A percentile compares a stretch with the other conserved stretches of the same genome.
These are phyloP conservation scores for Scopus umbretta DNA, from an alignment of 2,113 vertebrate genomes.

Conservation along the genomic window DNA sequence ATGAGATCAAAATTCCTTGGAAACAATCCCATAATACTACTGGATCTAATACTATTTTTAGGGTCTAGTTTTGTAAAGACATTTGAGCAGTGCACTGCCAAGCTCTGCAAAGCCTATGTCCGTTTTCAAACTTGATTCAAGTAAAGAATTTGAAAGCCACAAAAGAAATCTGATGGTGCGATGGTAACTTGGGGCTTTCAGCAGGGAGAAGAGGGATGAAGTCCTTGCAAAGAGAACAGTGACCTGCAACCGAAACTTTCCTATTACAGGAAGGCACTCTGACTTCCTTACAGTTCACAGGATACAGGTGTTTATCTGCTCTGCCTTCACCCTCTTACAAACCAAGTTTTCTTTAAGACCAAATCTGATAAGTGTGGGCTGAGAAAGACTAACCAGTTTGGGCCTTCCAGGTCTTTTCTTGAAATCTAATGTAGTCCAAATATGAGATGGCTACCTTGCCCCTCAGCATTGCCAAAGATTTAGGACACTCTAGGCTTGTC, in stretches of 20 bases:
- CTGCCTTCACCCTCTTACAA: neutral
- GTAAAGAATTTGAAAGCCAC: neutral
- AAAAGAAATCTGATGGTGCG: neutral
- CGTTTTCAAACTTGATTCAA: neutral
- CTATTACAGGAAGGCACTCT: neutral
- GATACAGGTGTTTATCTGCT: constrained; percentile 12
- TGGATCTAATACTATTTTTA: neutral
- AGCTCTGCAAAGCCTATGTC: neutral
- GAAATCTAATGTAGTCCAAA: neutral
- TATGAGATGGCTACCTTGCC: neutral
- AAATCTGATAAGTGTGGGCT: neutral
- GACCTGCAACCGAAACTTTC: neutral
- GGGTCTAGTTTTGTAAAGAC: neutral
- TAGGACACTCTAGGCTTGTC: neutral
- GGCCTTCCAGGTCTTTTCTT: neutral
- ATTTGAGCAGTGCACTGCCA: neutral
- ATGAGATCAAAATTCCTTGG: neutral
- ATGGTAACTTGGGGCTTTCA: neutral
- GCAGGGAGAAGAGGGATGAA: neutral
- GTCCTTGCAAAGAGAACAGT: neutral
- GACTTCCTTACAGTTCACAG: neutral
- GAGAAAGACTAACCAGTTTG: neutral
- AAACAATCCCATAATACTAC: neutral
- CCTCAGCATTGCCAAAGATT: neutral
- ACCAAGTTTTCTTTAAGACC: neutral